Evolutionary conservation across 2,797 vertebrate genomes (phyloP), one percentile per base, ranked within the genome.

Genomic region (Xenentodon cancila): DNA sequence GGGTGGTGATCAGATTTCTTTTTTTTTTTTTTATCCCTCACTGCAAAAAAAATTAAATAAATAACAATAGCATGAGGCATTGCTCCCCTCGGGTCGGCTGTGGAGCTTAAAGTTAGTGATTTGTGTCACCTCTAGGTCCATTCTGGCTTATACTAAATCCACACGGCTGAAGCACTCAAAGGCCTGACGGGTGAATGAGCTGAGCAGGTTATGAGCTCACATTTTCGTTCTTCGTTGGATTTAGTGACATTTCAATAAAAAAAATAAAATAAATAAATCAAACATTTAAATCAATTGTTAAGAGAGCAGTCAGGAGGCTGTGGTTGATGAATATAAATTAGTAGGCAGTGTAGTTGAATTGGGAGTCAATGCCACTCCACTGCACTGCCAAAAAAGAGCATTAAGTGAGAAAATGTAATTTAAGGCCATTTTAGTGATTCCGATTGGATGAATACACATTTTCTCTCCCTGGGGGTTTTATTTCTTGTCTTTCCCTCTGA

Each of bases 241-340:
- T 48, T 42, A 49, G 46, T 65, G 70, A 62, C 56, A 78, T 82
- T 83, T 83, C 61, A 53, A 75, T 70, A 44, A 61, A 71, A 8
- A 25, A 25, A 25, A 5, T 3, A n/a, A n/a, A n/a, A n/a, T n/a
- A n/a, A n/a, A n/a, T n/a, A n/a, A n/a, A n/a, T n/a, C n/a, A n/a
- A 25, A 69, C 18, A 59, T 72, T 56, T 45, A 22, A 42, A 73
- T 71, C 9, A 65, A 19, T 57, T 67, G 49, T 53, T 58, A 54
- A 58, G 73, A 43, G 56, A 66, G 45, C 40, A 42, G 73, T 52
- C 25, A 52, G 20, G 9, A 50, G 55, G 30, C 45, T 45, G 43
- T 37, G 46, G 57, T 17, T 73, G 47, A 64, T 71, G 62, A 71
- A 71, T 65, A 68, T 63, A 15, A 64, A 79, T 73, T 55, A 13